A percentile compares a stretch with the other conserved stretches of the same genome.
phyloP scores from a whole-genome alignment of 2,113 vertebrate species.

The Miniopterus natalensis region DNA sequence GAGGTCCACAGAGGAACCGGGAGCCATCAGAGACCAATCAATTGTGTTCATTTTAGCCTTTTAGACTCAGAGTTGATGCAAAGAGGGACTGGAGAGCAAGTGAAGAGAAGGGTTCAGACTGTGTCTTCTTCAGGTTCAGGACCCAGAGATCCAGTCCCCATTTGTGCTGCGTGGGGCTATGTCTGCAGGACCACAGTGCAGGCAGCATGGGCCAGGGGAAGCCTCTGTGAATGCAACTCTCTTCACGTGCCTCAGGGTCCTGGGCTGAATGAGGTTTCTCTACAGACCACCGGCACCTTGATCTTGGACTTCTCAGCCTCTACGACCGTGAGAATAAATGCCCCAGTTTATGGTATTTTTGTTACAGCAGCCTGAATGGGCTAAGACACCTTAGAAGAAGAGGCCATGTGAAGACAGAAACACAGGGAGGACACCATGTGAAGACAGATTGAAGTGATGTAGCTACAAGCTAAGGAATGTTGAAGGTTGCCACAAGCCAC shows the following conservation, averaged over 20 bases:
- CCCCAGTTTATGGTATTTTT: neutral
- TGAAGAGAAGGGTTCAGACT: neutral
- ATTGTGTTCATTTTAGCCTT: neutral
- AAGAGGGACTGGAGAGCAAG: neutral
- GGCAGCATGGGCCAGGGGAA: neutral
- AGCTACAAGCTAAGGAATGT: neutral
- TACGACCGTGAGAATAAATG: neutral
- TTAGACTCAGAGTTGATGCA: neutral
- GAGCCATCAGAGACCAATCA: neutral
- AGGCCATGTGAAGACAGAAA: neutral
- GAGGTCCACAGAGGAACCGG: accelerated
- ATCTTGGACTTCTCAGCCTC: neutral
- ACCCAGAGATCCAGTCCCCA: neutral
- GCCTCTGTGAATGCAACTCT: neutral
- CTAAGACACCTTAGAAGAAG: neutral
- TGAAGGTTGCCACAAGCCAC: neutral
- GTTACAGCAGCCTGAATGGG: neutral
- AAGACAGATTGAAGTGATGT: neutral
- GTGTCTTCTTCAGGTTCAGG: neutral
- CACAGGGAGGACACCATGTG: neutral
- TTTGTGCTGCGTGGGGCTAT: neutral
- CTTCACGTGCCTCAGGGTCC: neutral
- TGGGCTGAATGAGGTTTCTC: neutral
- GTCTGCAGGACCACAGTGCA: neutral
- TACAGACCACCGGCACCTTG: neutral